Conservation (phyloP, 2,797 vertebrate genomes). For the Thalassophryne amazonica region DNA sequence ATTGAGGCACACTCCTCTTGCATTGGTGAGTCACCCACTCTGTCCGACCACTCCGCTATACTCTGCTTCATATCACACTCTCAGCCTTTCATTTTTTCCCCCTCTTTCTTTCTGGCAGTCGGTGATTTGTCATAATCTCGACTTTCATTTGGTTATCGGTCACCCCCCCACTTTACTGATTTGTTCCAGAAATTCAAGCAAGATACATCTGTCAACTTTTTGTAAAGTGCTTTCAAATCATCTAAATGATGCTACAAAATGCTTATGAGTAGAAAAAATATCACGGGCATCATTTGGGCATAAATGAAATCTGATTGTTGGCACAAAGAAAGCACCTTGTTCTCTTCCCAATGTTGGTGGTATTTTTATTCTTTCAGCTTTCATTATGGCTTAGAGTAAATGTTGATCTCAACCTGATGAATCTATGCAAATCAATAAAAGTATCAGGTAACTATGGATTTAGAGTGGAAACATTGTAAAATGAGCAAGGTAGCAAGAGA, state of each 20-base stretch:
- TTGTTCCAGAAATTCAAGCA: neutral
- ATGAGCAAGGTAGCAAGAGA: too few relatives aligned
- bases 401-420: neutral
- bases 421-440: neutral
- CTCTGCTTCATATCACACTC: neutral
- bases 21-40: slow-evolving; percentile 17
- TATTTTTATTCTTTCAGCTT: neutral
- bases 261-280: too few relatives aligned
- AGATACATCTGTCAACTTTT: too few relatives aligned
- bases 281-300: too few relatives aligned
- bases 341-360: too few relatives aligned
- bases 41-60: neutral
- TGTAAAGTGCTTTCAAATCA: too few relatives aligned
- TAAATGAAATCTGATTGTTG: too few relatives aligned
- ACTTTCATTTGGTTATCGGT: neutral
- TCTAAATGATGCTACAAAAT: too few relatives aligned
- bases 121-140: neutral
- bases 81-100: neutral
- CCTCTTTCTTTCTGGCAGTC: neutral
- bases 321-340: too few relatives aligned
- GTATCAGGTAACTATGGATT: neutral
- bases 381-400: neutral
- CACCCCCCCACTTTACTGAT: neutral
- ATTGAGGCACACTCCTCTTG: neutral
- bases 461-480: too few relatives aligned